A percentile compares a stretch with the other conserved stretches of the same genome.
Evolutionary conservation across 2,113 vertebrate species (phyloP).

Genomic region (Hyaena hyaena): DNA sequence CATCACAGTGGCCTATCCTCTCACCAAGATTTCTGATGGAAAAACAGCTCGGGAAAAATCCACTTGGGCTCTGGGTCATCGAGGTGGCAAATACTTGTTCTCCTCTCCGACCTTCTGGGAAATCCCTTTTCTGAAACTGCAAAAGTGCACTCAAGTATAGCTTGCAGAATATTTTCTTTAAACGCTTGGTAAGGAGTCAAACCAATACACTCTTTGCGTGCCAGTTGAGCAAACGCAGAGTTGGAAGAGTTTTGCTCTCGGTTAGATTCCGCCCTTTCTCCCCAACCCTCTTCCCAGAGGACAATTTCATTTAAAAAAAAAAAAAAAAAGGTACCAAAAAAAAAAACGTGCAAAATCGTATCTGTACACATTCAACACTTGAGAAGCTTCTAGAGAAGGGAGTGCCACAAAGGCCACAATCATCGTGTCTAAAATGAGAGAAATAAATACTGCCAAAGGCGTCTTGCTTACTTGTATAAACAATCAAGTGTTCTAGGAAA

Average conservation of each 20-base stretch:
- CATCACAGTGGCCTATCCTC: background rate
- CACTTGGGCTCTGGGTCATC: background rate
- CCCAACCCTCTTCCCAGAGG: background rate
- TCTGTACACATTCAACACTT: background rate
- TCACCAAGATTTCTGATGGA: conserved; percentile 51
- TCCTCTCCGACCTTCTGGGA: conserved; percentile 27
- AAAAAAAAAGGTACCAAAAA: background rate
- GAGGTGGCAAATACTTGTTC: conserved; percentile 42
- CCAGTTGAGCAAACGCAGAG: background rate
- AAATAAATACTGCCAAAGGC: conserved; percentile 50
- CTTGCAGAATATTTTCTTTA: conserved; percentile 39
- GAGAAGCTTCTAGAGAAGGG: conserved; percentile 40
- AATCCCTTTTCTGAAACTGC: conserved; percentile 45
- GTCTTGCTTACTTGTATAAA: conserved; percentile 62
- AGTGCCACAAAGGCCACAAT: background rate
- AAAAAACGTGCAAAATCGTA: background rate
- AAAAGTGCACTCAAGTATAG: background rate
- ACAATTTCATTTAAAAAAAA: conserved; percentile 3
- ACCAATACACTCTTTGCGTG: background rate
- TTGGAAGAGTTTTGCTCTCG: background rate
- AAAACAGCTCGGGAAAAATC: conserved; percentile 55
- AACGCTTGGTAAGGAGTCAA: conserved; percentile 25
- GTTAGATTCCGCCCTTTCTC: background rate
- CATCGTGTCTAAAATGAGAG: conserved; percentile 49
- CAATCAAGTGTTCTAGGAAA: conserved; percentile 70